phyloP scores from a whole-genome alignment of 2,113 vertebrate genomes.

The Bolborhynchus lineola region DNA sequence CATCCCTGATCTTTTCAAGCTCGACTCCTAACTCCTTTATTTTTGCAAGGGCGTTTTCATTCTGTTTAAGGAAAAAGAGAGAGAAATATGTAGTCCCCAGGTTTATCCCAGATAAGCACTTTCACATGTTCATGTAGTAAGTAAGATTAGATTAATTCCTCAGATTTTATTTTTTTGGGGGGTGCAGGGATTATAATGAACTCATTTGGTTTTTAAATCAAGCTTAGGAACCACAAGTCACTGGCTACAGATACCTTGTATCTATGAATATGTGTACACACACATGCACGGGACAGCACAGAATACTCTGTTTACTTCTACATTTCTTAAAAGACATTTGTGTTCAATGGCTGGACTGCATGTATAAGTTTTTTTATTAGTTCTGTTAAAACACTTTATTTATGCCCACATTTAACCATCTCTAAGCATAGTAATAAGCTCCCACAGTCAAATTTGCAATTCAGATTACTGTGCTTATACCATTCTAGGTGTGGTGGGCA shows the following conservation, averaged over 20 bases:
- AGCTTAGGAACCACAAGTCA: not conserved
- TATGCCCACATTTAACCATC: not conserved
- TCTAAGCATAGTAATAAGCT: not conserved
- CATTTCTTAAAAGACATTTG: not conserved
- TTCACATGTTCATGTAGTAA: conserved; percentile 53
- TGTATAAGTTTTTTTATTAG: not conserved
- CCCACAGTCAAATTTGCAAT: not conserved
- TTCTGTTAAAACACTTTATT: not conserved
- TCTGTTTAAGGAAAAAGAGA: conserved; percentile 79
- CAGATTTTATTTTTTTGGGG: not conserved
- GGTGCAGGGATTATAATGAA: not conserved
- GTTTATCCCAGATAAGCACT: conserved; percentile 43
- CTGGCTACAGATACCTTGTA: not conserved
- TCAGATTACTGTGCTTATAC: not conserved
- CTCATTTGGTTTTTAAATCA: conserved; percentile 1
- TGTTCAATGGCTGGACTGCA: not conserved
- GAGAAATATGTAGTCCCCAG: conserved; percentile 41
- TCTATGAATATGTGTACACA: not conserved
- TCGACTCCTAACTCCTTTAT: conserved; percentile 89
- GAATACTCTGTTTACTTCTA: not conserved
- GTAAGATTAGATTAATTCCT: conserved; percentile 26
- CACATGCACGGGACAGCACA: rapidly evolving
- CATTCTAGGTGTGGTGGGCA: not conserved
- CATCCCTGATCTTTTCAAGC: conserved; percentile 92
- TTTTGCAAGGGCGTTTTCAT: conserved; percentile 86